Base-by-base conservation (phyloP, 2,113 vertebrate species). In the Carassius gibelio region DNA sequence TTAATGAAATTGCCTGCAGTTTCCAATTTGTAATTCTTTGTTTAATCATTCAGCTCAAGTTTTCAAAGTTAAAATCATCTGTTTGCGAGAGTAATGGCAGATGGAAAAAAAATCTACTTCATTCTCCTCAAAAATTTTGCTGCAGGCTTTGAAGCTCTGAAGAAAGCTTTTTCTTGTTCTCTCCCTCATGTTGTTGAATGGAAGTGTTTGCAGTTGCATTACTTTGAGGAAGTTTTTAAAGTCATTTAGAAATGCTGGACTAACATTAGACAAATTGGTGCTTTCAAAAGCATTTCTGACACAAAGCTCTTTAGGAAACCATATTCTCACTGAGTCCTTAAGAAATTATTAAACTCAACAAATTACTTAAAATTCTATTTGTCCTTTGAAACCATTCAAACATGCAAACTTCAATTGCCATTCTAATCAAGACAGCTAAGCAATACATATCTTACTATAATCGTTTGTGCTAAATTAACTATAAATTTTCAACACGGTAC, bases 21-120 rank as follows among this genome's bases (percentile, higher is more conserved):
- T 34, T 84, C 36, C 55, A 64, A 72, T 90, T 89, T 64, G 83
- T 83, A 82, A 82, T 42, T 72, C 85, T 68, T 50, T 83, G 50
- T 75, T 80, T 59, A 50, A 81, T 74, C 19, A 30, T 34, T 75
- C 71, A 26, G 71, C 23, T 84, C 21, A 42, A 68, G 61, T 78
- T 77, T 71, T 68, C 34, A 78, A 59, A 78, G 69, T 83, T 64
- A 75, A 34, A 3, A 69, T 26, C 14, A 26, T 36, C 48, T 71
- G 69, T n/a, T 83, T 38, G 72, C 7, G 30, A 30, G 6, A 42
- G 34, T 9, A 23, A 30, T 36, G 19, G 45, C 13, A 6, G 36
- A 62, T 62, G 36, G 26, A 26, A 68, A 55, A 15, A 57, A 38
- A 66, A 21, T 48, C 8, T 8, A 3, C 36, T 79, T 62, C 38